Conservation (phyloP, 2,113 vertebrate species). For the Salvelinus namaycush region DNA sequence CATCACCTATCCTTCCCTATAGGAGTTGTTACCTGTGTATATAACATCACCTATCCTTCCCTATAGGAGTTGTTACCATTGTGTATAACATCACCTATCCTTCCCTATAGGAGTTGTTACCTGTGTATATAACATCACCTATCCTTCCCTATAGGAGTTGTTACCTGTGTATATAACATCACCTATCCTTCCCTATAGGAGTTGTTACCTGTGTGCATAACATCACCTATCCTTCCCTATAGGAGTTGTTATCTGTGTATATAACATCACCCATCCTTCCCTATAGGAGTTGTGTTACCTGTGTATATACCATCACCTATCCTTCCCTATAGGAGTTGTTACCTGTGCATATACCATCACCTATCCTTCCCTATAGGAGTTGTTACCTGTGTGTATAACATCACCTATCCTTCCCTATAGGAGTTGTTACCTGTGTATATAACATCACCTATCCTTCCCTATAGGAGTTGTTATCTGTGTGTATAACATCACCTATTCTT, state of each 20-base stretch:
- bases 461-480: not conserved
- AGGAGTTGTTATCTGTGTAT: not conserved
- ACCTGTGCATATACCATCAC: no score
- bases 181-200: constrained; percentile 64
- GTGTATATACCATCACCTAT: constrained; percentile 47
- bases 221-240: not conserved
- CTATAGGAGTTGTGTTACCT: constrained; percentile 82
- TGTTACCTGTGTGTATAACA: no score
- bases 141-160: not conserved
- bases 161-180: not conserved
- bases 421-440: not conserved
- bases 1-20: not conserved
- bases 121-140: constrained; percentile 57
- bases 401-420: no score
- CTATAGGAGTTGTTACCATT: not conserved
- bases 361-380: no score
- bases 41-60: no score
- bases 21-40: not conserved
- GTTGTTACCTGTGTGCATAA: constrained; percentile 76
- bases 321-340: no score
- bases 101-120: constrained; percentile 79
- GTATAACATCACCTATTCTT: not conserved
- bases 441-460: not conserved
- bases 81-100: not conserved
- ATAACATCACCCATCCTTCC: not conserved